Evolutionary conservation across 2,888 invertebrate species (phyloP).

Genomic region (Ophion ellenae): DNA sequence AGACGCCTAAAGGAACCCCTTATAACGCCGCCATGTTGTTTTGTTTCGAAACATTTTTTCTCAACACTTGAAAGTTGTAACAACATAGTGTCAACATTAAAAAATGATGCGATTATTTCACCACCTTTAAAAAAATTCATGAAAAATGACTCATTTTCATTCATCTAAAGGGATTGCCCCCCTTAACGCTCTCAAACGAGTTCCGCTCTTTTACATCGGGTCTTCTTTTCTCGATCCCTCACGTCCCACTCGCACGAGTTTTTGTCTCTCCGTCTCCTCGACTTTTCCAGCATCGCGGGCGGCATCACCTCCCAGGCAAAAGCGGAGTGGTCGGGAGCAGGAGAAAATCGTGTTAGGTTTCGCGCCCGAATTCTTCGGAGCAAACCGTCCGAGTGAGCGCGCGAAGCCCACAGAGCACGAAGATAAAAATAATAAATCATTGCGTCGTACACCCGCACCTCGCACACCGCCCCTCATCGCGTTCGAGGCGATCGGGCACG

Average conservation of each 20-base stretch:
- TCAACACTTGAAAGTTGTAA: no score
- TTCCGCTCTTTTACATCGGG: background rate
- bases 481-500: constrained; percentile 58
- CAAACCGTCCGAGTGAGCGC: constrained; percentile 65
- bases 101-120: no score
- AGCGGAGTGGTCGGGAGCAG: constrained; percentile 13
- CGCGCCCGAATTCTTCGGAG: constrained; percentile 66
- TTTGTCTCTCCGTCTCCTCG: constrained; percentile 38
- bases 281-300: constrained; percentile 33
- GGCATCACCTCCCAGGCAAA: constrained; percentile 6
- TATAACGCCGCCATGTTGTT: no score
- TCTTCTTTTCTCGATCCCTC: constrained; percentile 47
- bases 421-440: constrained; percentile 83
- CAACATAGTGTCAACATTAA: no score
- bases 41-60: no score
- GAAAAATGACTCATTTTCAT: no score
- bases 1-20: no score
- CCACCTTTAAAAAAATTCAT: no score
- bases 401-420: constrained; percentile 60
- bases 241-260: constrained; percentile 10
- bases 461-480: constrained; percentile 42
- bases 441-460: constrained; percentile 61
- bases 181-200: no score
- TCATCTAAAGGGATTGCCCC: no score
- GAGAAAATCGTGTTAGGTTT: constrained; percentile 54